A percentile compares a stretch with the other conserved stretches of the same genome.
Conservation (phyloP, 2,888 invertebrate species). For the Biston betularia region DNA sequence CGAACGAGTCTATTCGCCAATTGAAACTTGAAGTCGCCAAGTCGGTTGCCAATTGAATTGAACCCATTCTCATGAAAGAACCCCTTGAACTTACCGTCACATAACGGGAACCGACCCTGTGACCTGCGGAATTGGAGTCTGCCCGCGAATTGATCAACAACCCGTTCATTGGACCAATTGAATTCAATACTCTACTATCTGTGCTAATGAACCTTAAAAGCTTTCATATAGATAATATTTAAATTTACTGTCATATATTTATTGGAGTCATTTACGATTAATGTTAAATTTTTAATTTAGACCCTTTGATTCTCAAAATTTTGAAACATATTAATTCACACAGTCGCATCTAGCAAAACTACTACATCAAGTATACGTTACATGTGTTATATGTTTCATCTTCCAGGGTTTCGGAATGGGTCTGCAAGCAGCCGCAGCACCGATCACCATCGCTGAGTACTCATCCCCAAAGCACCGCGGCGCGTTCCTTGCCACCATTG, state of each 20-base stretch:
- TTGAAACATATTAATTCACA: too few relatives aligned
- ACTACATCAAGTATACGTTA: not conserved
- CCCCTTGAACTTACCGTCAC: not conserved
- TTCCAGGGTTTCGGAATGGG: slow-evolving; percentile 85
- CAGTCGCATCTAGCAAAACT: too few relatives aligned
- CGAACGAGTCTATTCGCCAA: too few relatives aligned
- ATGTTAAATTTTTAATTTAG: too few relatives aligned
- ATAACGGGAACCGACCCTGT: not conserved
- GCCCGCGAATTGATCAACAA: slow-evolving; percentile 10
- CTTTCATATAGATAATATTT: not conserved
- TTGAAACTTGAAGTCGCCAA: too few relatives aligned
- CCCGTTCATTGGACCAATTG: slow-evolving; percentile 14
- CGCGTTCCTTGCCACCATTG: slow-evolving; percentile 87
- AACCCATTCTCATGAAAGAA: not conserved
- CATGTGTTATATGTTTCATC: slow-evolving; percentile 26
- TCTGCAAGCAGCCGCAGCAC: slow-evolving; percentile 78
- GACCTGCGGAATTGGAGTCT: not conserved
- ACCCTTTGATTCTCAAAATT: too few relatives aligned
- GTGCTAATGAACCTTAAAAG: not conserved
- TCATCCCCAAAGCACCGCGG: slow-evolving; percentile 87
- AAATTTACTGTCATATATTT: not conserved
- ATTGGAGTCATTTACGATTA: too few relatives aligned
- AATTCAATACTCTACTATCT: slow-evolving; percentile 1
- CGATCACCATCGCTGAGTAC: slow-evolving; percentile 80
- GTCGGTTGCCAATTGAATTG: not conserved